Evolutionary conservation across 2,797 vertebrate genomes (phyloP), one percentile per base, ranked within the genome.

Genomic region (Acanthurus tractus): DNA sequence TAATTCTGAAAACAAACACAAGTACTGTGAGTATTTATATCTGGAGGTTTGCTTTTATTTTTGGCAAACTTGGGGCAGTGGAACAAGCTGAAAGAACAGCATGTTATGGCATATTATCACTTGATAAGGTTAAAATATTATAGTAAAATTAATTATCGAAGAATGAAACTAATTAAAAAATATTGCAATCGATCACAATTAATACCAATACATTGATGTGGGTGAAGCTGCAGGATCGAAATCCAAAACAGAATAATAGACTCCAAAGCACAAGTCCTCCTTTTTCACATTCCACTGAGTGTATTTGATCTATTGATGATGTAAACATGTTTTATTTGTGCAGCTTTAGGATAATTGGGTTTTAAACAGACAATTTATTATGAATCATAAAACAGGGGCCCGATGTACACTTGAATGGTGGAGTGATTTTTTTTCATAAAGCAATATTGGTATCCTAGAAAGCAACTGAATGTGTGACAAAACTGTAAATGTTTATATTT

Each of bases 401-500:
- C 58, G 10, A 9, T 40, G 65, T 76, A 46, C 0, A 9, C 36
- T 56, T 59, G 22, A 63, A 50, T 58, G 36, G 18, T 22, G 25
- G 2, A 8, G 10, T 7, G 14, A 50, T 67, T 49, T 71, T 8
- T 71, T 80, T 72, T 66, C 15, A 54, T 44, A 20, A 13, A 56
- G 17, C 45, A 49, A 67, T 63, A 74, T 70, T 66, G 76, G 64
- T 58, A 10, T 40, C 23, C n/a, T 22, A 61, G 38, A 42, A 82
- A 22, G 25, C 40, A 56, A 52, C 53, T 17, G 61, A 54, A 75
- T 69, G 38, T 78, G 71, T 85, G 81, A 77, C 53, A 68, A 79
- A 79, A 74, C 55, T 69, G 65, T 76, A 68, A 56, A 79, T 83
- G 77, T 74, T 61, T 76, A 53, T 52, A 81, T 89, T 83, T 84